A percentile compares a stretch with the other conserved stretches of the same genome.
Conservation (phyloP, 1,140 invertebrate species). For the Euwallacea fornicatus region DNA sequence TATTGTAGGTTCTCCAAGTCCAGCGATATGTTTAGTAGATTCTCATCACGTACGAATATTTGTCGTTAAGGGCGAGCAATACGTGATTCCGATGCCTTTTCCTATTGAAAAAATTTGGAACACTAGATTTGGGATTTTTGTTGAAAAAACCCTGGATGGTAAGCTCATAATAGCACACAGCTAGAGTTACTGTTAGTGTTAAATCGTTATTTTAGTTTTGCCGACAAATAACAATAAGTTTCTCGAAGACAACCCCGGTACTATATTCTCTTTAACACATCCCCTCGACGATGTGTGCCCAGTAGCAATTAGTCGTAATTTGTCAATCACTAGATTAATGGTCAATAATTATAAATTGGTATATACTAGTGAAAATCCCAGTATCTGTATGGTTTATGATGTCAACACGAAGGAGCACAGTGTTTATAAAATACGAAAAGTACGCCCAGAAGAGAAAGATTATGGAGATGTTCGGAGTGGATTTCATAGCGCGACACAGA, state of each 20-base stretch:
- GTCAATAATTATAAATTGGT: slow-evolving; percentile 58
- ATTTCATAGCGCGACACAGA: slow-evolving; percentile 34
- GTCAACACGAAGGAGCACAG: slow-evolving; percentile 75
- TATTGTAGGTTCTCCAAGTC: slow-evolving; percentile 41
- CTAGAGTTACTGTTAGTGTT: too few species aligned
- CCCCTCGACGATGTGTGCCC: slow-evolving; percentile 88
- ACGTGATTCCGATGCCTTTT: slow-evolving; percentile 80
- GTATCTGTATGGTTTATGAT: slow-evolving; percentile 73
- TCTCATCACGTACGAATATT: slow-evolving; percentile 77
- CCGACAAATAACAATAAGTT: slow-evolving; percentile 43
- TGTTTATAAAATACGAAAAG: slow-evolving; percentile 78
- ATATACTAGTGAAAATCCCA: slow-evolving; percentile 58
- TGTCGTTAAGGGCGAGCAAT: slow-evolving; percentile 79
- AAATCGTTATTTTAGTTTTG: neutral
- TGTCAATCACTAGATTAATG: slow-evolving; percentile 56
- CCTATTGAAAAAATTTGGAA: slow-evolving; percentile 77
- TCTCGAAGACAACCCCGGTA: slow-evolving; percentile 58
- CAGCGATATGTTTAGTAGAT: slow-evolving; percentile 75
- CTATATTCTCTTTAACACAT: slow-evolving; percentile 81
- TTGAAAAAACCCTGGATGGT: slow-evolving; percentile 65
- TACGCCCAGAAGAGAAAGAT: slow-evolving; percentile 66
- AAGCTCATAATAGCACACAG: slow-evolving; percentile 1
- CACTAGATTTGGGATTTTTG: slow-evolving; percentile 74
- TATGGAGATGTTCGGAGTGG: slow-evolving; percentile 49
- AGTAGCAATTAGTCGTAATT: slow-evolving; percentile 71